Evolutionary conservation across 1,140 invertebrate genomes (phyloP).

Genomic region (Tribolium castaneum): DNA sequence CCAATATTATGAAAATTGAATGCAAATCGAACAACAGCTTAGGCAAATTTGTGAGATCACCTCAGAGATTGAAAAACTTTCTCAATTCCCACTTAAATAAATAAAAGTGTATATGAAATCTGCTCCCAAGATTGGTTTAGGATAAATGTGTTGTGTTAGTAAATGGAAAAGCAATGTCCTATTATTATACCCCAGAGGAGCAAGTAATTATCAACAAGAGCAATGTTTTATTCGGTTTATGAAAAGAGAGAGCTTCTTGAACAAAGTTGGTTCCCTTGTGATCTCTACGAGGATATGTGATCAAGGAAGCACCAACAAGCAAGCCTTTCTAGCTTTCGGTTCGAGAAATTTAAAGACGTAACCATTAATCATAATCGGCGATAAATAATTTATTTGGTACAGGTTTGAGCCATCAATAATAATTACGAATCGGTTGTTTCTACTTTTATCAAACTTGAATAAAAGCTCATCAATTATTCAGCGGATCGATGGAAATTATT

Average conservation of each 20-base stretch:
- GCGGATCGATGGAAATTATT: not conserved
- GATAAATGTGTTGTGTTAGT: not conserved
- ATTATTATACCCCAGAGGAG: not conserved
- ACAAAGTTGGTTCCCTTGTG: conserved; percentile 18
- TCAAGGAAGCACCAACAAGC: not conserved
- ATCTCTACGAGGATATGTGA: not conserved
- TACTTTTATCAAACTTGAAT: not conserved
- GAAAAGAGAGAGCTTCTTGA: not conserved
- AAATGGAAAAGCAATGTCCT: not conserved
- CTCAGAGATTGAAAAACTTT: conserved; percentile 31
- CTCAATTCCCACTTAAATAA: conserved; percentile 20
- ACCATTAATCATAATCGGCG: not conserved
- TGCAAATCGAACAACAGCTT: conserved; percentile 27
- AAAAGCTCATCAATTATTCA: not conserved
- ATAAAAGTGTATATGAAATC: not conserved
- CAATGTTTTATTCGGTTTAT: conserved; percentile 24
- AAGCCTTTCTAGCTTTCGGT: not conserved
- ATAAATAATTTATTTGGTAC: not conserved
- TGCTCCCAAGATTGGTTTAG: not conserved
- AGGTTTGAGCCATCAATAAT: not conserved
- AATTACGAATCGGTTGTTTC: not conserved
- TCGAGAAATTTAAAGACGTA: not conserved
- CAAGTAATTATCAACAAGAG: not conserved
- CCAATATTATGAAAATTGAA: conserved; percentile 25
- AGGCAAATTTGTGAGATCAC: conserved; percentile 24